A percentile compares a stretch with the other conserved stretches of the same genome.
phyloP scores from a whole-genome alignment of 2,113 vertebrate species.

The Butorides virescens region DNA sequence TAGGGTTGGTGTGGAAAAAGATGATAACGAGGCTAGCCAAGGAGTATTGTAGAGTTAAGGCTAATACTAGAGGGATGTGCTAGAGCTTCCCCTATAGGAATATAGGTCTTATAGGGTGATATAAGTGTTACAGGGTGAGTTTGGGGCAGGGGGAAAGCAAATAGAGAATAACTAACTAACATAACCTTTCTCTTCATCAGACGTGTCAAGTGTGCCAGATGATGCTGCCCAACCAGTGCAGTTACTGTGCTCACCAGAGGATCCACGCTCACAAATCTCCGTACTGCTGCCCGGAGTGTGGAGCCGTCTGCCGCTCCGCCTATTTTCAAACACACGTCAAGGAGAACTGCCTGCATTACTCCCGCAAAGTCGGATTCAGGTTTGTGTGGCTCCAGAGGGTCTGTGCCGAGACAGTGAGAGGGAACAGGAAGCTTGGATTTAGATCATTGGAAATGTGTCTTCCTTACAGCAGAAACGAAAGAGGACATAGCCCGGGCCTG shows the following conservation, averaged over 20 bases:
- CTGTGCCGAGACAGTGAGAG: fast-evolving
- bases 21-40: neutral
- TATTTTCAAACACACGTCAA: conserved; percentile 96
- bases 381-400: conserved; percentile 59
- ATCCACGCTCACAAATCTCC: conserved; percentile 93
- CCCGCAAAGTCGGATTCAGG: conserved; percentile 94
- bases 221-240: conserved; percentile 96
- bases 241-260: conserved; percentile 90
- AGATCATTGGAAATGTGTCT: neutral
- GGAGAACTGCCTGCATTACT: conserved; percentile 95
- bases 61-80: neutral
- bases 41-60: neutral
- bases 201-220: conserved; percentile 91
- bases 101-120: neutral
- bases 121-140: neutral
- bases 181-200: conserved; percentile 66
- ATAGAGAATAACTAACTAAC: neutral
- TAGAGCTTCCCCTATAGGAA: neutral
- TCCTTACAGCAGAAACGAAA: neutral
- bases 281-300: conserved; percentile 94
- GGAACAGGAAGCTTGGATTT: neutral
- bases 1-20: neutral
- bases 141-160: no score
- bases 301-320: conserved; percentile 85
- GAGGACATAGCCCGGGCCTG: neutral